phyloP scores from a whole-genome alignment of 2,113 vertebrate species.

The Cephalopterus ornatus region DNA sequence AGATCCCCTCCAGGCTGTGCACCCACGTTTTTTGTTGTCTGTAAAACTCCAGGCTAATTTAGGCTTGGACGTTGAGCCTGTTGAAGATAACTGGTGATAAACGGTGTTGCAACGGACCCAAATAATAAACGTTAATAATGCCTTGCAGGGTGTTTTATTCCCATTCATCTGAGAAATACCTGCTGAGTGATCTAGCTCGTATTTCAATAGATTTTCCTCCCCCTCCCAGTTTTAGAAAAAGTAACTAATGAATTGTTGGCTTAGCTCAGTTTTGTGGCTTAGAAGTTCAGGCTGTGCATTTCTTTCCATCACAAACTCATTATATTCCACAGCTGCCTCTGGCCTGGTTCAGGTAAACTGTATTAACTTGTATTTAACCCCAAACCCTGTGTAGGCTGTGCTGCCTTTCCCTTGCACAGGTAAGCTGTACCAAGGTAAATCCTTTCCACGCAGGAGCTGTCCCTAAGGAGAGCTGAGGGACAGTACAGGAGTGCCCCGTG shows the following conservation, averaged over 20 bases:
- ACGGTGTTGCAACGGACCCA: neutral
- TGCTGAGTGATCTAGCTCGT: neutral
- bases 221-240: neutral
- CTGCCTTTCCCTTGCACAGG: neutral
- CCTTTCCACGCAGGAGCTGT: neutral
- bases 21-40: neutral
- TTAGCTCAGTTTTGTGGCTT: neutral
- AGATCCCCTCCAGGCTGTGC: neutral
- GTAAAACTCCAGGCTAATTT: neutral
- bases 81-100: neutral
- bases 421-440: neutral
- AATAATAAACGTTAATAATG: neutral
- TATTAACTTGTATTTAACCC: neutral
- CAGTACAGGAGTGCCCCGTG: accelerated
- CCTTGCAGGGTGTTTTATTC: neutral
- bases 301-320: neutral
- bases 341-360: neutral
- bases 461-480: neutral
- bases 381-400: neutral
- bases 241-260: neutral
- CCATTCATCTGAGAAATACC: neutral
- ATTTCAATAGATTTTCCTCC: neutral
- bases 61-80: neutral
- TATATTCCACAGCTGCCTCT: neutral
- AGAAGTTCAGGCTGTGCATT: neutral